phyloP scores from a whole-genome alignment of 2,797 vertebrate species.

The Oreochromis grahami region DNA sequence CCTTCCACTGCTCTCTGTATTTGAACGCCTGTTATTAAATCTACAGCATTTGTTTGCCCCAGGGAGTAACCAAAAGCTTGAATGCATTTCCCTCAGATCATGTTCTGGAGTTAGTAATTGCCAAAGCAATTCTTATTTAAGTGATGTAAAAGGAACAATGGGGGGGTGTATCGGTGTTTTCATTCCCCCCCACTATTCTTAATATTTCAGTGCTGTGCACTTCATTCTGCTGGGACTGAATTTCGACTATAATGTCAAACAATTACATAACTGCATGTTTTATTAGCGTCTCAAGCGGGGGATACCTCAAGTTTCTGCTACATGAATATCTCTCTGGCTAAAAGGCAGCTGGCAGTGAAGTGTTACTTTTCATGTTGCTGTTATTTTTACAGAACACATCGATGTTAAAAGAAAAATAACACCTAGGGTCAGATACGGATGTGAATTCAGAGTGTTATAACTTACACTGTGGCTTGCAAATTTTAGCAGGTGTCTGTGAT shows the following conservation, averaged over 20 bases:
- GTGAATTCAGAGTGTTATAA: background rate
- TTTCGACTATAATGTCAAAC: background rate
- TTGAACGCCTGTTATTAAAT: constrained; percentile 16
- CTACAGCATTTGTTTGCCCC: background rate
- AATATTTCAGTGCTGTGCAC: constrained; percentile 18
- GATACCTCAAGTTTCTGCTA: background rate
- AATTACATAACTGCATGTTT: background rate
- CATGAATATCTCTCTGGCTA: background rate
- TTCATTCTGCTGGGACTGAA: background rate
- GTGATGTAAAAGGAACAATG: background rate
- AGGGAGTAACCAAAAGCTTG: constrained; percentile 2
- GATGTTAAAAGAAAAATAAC: background rate
- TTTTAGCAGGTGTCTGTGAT: background rate
- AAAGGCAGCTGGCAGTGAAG: background rate
- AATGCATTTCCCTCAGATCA: constrained; percentile 31
- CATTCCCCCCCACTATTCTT: background rate
- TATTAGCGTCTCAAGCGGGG: background rate
- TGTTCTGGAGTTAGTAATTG: constrained; percentile 37
- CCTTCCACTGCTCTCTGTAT: background rate
- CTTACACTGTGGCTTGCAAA: background rate
- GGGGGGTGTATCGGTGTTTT: background rate
- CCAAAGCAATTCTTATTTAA: constrained; percentile 42
- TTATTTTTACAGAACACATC: background rate
- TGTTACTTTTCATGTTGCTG: background rate
- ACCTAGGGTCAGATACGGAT: background rate